Evolutionary conservation across 2,797 vertebrate species (phyloP), one percentile per base, ranked within the genome.

Genomic region (Zenarchopterus dispar): DNA sequence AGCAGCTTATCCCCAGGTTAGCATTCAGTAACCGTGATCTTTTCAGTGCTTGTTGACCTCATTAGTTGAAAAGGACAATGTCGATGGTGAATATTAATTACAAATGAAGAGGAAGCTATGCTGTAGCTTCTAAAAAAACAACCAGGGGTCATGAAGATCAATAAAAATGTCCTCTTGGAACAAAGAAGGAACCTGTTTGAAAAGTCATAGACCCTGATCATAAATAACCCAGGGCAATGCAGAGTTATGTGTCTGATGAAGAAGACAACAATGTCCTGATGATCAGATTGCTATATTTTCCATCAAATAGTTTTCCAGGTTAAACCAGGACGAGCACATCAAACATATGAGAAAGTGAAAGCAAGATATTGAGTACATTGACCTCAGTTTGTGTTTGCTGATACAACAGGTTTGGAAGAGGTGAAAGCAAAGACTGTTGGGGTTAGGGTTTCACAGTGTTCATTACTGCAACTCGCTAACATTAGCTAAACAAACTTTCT

Each of bases 121-220:
- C 24, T 2, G 18, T 11, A 36, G 17, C n/a, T 51, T 50, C 28
- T 39, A 50, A 39, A 49, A 13, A 42, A 65, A 36, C 49, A 36
- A 39, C 43, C 42, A 11, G 3, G 17, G 43, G 17, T 41, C 15
- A 48, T 54, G 41, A 59, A 53, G 22, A 51, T 59, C 48, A 46
- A 22, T 59, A 39, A 45, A 39, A 59, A 39, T 53, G 4, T 49
- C 36, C 23, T 49, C 18, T 52, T 22, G 42, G 8, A 46, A 22
- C 24, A 42, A 41, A 50, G 39, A 56, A 50, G 57, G 36, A 57
- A 21, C 22, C 22, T 19, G 41, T 51, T 58, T 58, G 18, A 67
- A 56, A 65, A 53, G 50, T 46, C 50, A 62, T 42, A 54, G n/a
- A 47, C 33, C 17, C 11, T 18, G 7, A 45, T 41, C 9, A 11